These are phyloP conservation scores for Strigamia maritima DNA, from an alignment of 2,888 invertebrate species.

Conservation along the genomic window DNA sequence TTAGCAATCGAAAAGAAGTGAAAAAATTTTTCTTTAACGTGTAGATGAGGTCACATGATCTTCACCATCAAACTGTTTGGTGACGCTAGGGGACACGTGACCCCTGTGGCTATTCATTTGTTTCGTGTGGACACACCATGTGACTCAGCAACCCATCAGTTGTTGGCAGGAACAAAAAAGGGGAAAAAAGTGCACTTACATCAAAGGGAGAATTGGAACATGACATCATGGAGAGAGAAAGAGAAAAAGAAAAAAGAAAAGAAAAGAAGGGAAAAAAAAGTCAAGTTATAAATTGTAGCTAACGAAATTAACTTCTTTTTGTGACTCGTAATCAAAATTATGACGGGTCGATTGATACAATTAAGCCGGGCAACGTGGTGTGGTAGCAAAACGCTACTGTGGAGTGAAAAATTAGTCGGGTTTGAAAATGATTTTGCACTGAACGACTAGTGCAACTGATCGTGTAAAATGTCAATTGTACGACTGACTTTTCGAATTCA, in stretches of 20 bases:
- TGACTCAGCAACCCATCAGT: constrained; percentile 4
- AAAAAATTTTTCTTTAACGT: background rate
- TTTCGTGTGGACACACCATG: background rate
- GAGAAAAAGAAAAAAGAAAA: too few species aligned
- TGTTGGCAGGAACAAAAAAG: background rate
- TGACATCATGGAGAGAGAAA: background rate
- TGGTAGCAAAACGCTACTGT: background rate
- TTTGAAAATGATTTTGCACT: too few species aligned
- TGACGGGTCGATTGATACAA: background rate
- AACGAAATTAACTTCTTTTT: constrained; percentile 4
- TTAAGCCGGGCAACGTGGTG: background rate
- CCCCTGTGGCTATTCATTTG: constrained; percentile 4
- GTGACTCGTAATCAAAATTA: constrained; percentile 4
- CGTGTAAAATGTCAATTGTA: too few species aligned
- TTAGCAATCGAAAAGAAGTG: background rate
- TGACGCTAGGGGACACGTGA: constrained; percentile 1
- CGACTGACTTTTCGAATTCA: too few species aligned
- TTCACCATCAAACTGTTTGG: background rate
- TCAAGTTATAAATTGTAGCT: background rate
- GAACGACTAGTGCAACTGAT: too few species aligned
- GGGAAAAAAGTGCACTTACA: background rate
- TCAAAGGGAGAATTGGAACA: background rate
- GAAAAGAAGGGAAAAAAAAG: background rate
- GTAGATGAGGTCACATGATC: constrained; percentile 4
- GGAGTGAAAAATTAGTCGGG: background rate